These are phyloP conservation scores for Urocynchramus pylzowi DNA, from an alignment of 2,113 vertebrate genomes.

Conservation along the genomic window DNA sequence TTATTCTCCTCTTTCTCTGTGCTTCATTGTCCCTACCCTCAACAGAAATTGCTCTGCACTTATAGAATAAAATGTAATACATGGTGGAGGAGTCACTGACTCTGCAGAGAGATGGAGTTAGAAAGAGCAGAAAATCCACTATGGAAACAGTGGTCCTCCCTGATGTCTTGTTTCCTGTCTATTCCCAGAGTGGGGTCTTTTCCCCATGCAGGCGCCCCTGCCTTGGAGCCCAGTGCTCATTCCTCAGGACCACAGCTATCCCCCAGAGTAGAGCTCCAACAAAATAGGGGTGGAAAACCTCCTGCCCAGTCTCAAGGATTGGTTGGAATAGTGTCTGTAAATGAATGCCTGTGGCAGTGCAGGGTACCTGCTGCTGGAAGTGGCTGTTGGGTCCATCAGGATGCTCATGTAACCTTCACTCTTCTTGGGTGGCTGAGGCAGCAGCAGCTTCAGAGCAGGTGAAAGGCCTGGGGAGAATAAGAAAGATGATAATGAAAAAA, in stretches of 20 bases:
- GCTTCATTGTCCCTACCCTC: conserved; percentile 14
- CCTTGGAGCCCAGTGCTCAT: neutral
- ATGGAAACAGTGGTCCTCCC: neutral
- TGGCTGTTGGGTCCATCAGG: neutral
- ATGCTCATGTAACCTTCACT: neutral
- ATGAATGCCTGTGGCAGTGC: neutral
- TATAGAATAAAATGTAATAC: neutral
- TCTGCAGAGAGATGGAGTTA: neutral
- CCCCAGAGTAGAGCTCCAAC: neutral
- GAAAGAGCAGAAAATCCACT: neutral
- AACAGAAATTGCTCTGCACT: neutral
- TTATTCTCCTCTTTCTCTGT: conserved; percentile 22
- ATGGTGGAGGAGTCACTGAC: neutral
- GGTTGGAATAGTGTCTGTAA: neutral
- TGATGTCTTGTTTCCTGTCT: neutral
- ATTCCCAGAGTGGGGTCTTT: neutral
- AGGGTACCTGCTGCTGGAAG: neutral
- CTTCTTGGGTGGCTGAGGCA: neutral
- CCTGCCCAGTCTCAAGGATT: neutral
- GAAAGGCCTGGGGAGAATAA: neutral
- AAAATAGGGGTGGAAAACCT: neutral
- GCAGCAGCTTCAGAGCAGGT: neutral
- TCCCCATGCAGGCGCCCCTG: neutral
- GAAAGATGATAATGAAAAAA: neutral
- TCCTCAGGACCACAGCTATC: neutral